Percentiles rank a stretch among this genome's conserved stretches.
phyloP scores from a whole-genome alignment of 2,888 invertebrate genomes.

The Copidosoma aretas region DNA sequence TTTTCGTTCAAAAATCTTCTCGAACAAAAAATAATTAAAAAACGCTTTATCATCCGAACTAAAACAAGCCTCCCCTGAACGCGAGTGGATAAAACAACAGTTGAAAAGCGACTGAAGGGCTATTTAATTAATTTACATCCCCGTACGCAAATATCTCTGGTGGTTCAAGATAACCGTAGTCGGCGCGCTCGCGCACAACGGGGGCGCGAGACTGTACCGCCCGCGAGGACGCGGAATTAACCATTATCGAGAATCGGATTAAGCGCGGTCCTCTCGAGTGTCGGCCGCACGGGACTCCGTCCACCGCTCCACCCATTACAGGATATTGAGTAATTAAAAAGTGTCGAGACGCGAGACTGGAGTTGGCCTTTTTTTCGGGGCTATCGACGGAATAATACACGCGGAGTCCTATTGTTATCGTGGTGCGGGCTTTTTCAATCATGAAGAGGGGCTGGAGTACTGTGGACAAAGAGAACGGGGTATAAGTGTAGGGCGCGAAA shows the following conservation, averaged over 20 bases:
- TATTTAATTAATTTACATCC: background rate
- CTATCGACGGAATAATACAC: too few species aligned
- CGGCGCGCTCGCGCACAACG: background rate
- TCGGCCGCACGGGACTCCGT: background rate
- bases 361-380: background rate
- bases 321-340: constrained; percentile 34
- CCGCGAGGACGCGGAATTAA: constrained; percentile 27
- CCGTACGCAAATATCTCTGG: constrained; percentile 14
- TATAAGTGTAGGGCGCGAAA: too few species aligned
- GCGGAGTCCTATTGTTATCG: too few species aligned
- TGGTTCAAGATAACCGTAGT: constrained; percentile 24
- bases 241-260: constrained; percentile 43
- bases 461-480: too few species aligned
- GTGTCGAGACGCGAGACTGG: background rate
- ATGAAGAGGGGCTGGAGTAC: too few species aligned
- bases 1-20: too few species aligned
- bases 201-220: background rate
- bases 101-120: background rate
- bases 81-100: too few species aligned
- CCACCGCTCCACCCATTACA: background rate
- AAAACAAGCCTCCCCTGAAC: too few species aligned
- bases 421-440: too few species aligned
- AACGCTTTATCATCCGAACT: too few species aligned
- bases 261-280: constrained; percentile 10
- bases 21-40: too few species aligned